A percentile compares a stretch with the other conserved stretches of the same genome.
Evolutionary conservation across 1,140 invertebrate species (phyloP).

Genomic region (Pogonomyrmex barbatus): DNA sequence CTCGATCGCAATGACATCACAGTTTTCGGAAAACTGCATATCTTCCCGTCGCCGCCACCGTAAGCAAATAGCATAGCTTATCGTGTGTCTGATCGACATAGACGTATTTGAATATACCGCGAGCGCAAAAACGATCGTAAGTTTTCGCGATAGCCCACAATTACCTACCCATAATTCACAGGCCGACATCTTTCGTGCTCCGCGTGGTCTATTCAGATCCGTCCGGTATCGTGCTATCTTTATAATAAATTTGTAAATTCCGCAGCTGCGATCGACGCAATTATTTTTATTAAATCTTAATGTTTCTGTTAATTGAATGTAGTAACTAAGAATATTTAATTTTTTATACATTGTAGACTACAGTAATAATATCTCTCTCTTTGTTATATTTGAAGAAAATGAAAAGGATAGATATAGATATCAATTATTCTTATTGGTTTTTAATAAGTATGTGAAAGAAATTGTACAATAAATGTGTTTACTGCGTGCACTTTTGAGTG

Average conservation of each 20-base stretch:
- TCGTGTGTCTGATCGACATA: constrained; percentile 21
- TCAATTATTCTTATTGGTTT: no score
- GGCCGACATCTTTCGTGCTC: constrained; percentile 24
- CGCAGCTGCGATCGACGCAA: not conserved
- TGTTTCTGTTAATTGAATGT: constrained; percentile 5
- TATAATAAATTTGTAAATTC: constrained; percentile 18
- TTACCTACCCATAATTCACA: constrained; percentile 49
- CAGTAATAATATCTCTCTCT: not conserved
- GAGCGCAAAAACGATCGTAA: constrained; percentile 47
- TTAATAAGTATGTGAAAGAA: no score
- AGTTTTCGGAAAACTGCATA: constrained; percentile 17
- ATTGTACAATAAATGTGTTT: not conserved
- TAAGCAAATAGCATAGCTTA: not conserved
- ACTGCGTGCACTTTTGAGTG: not conserved
- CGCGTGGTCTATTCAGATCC: constrained; percentile 1
- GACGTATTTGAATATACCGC: constrained; percentile 39
- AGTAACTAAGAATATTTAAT: not conserved
- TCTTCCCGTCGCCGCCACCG: not conserved
- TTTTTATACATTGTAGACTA: not conserved
- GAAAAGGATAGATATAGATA: not conserved
- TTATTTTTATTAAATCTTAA: constrained; percentile 10
- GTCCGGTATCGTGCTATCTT: not conserved
- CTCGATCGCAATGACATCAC: not conserved
- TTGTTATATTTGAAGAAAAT: not conserved
- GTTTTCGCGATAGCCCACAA: constrained; percentile 34